Base-by-base conservation (phyloP, 2,113 vertebrate species). In the Channa maculata region DNA sequence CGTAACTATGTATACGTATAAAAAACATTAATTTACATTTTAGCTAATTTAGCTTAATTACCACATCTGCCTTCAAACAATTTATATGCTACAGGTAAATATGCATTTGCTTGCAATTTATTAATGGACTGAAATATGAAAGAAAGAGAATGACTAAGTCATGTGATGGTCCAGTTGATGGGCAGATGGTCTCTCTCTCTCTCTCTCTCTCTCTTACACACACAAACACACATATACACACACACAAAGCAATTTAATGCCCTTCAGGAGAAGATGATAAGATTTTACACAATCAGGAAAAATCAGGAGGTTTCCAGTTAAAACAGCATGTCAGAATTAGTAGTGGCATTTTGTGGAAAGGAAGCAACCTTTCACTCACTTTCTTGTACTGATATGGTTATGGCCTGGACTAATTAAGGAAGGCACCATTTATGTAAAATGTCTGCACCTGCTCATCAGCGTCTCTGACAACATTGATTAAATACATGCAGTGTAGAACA, bases 81-180 rank as follows among this genome's bases (percentile, higher is more conserved):
- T 74, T 77, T 13, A 44, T 55, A 60, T 15, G 36, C 43, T 48
- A 6, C 13, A 71, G 55, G 34, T 67, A 64, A 75, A 62, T 73
- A 80, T 60, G 39, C 8, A 65, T 82, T 72, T 48, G 14, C 60
- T 69, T 57, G 36, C n/a, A 68, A 36, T 82, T 63, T 15, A 69
- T 85, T 68, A 74, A 71, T 75, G 49, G 15, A 66, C 66, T 84
- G 8, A 73, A 78, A 83, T 24, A 24, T 78, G 52, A 79, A 75
- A 76, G 70, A 45, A 63, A 83, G 54, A 85, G 62, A 57, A 85
- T 38, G 76, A 82, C 76, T 59, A 58, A 45, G 75, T 67, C 80
- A 80, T 64, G 87, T 82, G 85, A 88, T 41, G 50, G 84, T 67
- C 75, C 79, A 86, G 84, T 81, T 88, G 85, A 91, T 75, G 69